These are phyloP conservation scores for Crotalus tigris DNA, from an alignment of 2,113 vertebrate species.

Conservation along the genomic window DNA sequence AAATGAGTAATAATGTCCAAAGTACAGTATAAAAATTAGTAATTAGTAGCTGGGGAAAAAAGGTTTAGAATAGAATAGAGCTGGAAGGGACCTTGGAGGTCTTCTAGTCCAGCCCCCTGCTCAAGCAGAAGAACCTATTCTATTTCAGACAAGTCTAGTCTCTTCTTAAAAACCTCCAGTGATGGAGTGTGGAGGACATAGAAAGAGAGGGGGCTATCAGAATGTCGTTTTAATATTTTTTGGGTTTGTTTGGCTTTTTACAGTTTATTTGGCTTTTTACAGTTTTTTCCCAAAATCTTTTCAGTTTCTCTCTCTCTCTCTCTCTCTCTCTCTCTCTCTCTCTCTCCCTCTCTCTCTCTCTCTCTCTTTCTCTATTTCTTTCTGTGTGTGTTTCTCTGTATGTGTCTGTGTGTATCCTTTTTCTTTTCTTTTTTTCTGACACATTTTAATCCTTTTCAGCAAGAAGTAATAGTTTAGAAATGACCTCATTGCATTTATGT, in stretches of 20 bases:
- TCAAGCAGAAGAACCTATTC: too few relatives aligned
- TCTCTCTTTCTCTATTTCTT: too few relatives aligned
- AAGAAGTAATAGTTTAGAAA: not conserved
- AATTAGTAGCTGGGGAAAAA: not conserved
- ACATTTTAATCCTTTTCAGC: not conserved
- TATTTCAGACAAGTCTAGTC: too few relatives aligned
- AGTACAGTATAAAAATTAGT: not conserved
- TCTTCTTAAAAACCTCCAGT: too few relatives aligned
- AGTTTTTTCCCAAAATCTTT: not conserved
- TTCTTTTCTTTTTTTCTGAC: not conserved
- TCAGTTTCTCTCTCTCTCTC: too few relatives aligned
- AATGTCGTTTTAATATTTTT: not conserved
- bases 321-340: too few relatives aligned
- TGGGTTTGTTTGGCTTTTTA: not conserved
- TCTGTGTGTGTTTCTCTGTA: not conserved
- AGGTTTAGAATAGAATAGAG: too few relatives aligned
- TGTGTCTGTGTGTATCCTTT: not conserved
- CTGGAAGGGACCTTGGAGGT: too few relatives aligned
- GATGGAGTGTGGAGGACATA: not conserved
- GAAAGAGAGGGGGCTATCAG: not conserved
- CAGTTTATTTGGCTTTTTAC: not conserved
- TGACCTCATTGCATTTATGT: not conserved
- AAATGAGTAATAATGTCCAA: not conserved
- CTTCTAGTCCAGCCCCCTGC: too few relatives aligned
- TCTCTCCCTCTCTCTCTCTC: too few relatives aligned